Evolutionary conservation across 1,140 invertebrate genomes (phyloP).

Genomic region (Macrobrachium rosenbergii): DNA sequence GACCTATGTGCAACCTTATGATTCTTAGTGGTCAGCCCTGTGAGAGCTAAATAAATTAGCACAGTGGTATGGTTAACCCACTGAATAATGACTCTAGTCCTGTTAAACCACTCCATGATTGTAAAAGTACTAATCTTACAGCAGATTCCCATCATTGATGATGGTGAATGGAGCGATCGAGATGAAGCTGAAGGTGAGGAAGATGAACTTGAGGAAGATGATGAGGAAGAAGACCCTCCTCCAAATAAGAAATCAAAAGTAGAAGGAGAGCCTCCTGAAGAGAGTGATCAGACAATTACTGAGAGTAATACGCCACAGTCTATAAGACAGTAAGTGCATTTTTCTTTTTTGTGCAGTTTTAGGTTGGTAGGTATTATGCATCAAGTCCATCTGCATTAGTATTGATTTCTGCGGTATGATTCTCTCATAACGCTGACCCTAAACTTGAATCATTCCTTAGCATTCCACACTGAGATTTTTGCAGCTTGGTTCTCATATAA

Average conservation of each 20-base stretch:
- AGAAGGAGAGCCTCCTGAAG: conserved; percentile 26
- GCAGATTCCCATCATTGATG: conserved; percentile 65
- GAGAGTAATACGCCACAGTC: conserved; percentile 27
- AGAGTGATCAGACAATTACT: conserved; percentile 9
- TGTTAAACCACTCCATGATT: neutral
- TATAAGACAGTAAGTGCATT: conserved; percentile 61
- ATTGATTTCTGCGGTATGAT: too few relatives aligned
- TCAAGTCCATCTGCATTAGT: neutral
- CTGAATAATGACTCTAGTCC: too few relatives aligned
- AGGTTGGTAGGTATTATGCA: neutral
- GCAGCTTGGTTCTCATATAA: too few relatives aligned
- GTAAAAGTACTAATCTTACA: neutral
- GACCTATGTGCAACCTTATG: too few relatives aligned
- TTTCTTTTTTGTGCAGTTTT: neutral
- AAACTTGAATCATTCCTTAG: too few relatives aligned
- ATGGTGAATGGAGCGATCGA: conserved; percentile 63
- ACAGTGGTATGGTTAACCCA: too few relatives aligned
- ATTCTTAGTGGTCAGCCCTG: too few relatives aligned
- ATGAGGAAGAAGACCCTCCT: conserved; percentile 51
- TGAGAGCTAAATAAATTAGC: too few relatives aligned
- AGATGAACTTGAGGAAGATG: conserved; percentile 62
- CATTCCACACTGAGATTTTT: too few relatives aligned
- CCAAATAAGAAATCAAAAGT: conserved; percentile 55
- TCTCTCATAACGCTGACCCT: too few relatives aligned
- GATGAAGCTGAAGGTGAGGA: conserved; percentile 65